Percentiles rank a stretch among this genome's conserved stretches.
Conservation (phyloP, 2,888 invertebrate species). For the Megamerina dolium region DNA sequence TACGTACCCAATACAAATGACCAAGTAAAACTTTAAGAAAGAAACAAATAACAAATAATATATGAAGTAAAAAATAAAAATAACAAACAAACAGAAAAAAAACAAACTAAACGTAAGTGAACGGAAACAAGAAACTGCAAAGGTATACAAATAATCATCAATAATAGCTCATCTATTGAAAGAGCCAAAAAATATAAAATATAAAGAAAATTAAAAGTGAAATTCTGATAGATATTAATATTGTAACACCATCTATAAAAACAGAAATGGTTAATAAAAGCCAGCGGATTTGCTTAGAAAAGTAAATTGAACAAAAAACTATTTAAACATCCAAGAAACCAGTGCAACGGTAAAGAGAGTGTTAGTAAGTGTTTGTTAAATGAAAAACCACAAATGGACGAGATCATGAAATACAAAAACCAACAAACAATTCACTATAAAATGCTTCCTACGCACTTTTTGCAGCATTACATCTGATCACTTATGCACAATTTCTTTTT, state of each 20-base stretch:
- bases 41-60: no score
- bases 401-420: neutral
- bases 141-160: slow-evolving; percentile 13
- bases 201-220: neutral
- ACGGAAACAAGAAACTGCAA: slow-evolving; percentile 8
- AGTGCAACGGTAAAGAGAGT: no score
- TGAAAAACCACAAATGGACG: neutral
- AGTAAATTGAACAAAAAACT: no score
- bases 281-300: neutral
- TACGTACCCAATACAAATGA: no score
- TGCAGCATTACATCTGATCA: no score
- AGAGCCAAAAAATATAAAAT: no score
- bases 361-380: neutral
- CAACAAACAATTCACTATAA: neutral
- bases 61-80: slow-evolving; percentile 6
- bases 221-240: neutral
- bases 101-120: slow-evolving; percentile 2
- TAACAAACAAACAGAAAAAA: slow-evolving; percentile 3
- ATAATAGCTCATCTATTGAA: no score
- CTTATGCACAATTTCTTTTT: no score
- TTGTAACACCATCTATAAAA: neutral
- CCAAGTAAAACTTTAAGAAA: no score
- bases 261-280: neutral
- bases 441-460: neutral
- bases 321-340: no score